Evolutionary conservation across 2,888 invertebrate species (phyloP).

Genomic region (Marasmarcha lunaedactyla): DNA sequence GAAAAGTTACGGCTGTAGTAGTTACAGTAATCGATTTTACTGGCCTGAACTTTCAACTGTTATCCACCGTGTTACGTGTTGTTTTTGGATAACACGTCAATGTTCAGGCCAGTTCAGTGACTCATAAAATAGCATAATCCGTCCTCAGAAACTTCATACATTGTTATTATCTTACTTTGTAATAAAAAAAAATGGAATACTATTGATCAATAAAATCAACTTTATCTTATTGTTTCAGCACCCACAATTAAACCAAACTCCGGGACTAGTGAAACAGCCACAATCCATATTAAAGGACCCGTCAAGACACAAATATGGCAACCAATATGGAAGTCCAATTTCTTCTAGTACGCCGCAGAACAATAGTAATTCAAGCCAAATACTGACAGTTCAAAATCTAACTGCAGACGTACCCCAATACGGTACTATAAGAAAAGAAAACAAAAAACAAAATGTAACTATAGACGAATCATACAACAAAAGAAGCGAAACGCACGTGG

Average conservation of each 20-base stretch:
- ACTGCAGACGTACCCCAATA: constrained; percentile 62
- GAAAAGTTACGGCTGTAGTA: no score
- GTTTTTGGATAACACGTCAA: no score
- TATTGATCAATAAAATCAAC: no score
- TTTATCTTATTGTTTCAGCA: constrained; percentile 42
- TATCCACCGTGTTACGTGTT: no score
- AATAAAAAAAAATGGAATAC: no score
- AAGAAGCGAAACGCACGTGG: constrained; percentile 56
- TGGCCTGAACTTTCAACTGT: no score
- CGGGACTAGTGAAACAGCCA: constrained; percentile 60
- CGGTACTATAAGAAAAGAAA: constrained; percentile 64
- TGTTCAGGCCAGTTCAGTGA: no score
- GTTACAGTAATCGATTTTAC: no score
- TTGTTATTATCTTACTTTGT: no score
- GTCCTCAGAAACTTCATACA: no score
- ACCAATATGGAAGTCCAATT: constrained; percentile 59
- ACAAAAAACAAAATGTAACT: constrained; percentile 62
- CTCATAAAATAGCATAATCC: no score
- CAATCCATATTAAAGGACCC: constrained; percentile 75
- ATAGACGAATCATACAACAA: constrained; percentile 59
- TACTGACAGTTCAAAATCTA: constrained; percentile 71
- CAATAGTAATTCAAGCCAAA: constrained; percentile 55
- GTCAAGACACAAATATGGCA: constrained; percentile 70
- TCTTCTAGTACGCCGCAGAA: constrained; percentile 54
- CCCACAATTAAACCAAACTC: constrained; percentile 39